Conservation (phyloP, 2,113 vertebrate species). For the Trichomycterus rosablanca region DNA sequence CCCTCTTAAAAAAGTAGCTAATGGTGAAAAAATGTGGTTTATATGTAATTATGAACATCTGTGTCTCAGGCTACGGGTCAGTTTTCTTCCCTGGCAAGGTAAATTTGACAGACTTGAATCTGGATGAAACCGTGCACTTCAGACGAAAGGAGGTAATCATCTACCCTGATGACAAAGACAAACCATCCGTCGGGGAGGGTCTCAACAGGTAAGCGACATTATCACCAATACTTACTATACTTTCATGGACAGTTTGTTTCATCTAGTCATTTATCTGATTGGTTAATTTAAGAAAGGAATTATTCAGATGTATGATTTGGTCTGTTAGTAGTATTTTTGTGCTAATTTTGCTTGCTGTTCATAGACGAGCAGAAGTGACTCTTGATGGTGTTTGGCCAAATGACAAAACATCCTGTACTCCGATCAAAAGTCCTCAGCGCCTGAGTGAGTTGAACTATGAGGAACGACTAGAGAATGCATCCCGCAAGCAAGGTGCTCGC, state of each 20-base stretch:
- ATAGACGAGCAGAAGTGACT: constrained; percentile 83
- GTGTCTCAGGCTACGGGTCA: constrained; percentile 82
- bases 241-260: too few species aligned
- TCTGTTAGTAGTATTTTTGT: too few species aligned
- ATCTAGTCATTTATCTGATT: too few species aligned
- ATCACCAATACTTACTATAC: background rate
- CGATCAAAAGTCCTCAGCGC: constrained; percentile 86
- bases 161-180: constrained; percentile 85
- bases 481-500: constrained; percentile 83
- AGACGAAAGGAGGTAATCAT: constrained; percentile 93
- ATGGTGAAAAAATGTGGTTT: too few species aligned
- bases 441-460: constrained; percentile 89
- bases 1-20: too few species aligned
- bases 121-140: constrained; percentile 92
- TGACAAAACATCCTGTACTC: constrained; percentile 83
- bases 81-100: constrained; percentile 87
- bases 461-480: constrained; percentile 82
- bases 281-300: too few species aligned
- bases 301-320: too few species aligned
- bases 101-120: constrained; percentile 80
- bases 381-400: constrained; percentile 95
- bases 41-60: background rate
- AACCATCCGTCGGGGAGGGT: constrained; percentile 81
- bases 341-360: background rate
- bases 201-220: constrained; percentile 77